phyloP scores from a whole-genome alignment of 2,113 vertebrate genomes.

The Rhinichthys klamathensis region DNA sequence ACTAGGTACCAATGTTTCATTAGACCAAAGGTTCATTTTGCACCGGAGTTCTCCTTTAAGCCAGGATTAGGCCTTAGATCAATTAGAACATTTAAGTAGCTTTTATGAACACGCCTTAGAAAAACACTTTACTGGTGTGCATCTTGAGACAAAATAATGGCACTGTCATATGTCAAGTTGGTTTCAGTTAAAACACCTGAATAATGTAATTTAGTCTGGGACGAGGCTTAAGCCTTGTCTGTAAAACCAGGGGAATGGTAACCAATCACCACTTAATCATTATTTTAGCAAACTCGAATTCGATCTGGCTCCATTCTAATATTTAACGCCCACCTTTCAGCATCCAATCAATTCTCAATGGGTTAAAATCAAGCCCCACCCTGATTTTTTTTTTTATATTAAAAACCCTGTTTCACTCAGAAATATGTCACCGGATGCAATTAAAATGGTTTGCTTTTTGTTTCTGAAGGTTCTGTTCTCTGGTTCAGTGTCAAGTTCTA shows the following conservation, averaged over 20 bases:
- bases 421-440: neutral
- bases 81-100: too few relatives aligned
- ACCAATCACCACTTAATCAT: neutral
- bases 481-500: slow-evolving; percentile 41
- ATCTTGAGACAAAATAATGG: too few relatives aligned
- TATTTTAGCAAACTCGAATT: neutral
- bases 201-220: too few relatives aligned
- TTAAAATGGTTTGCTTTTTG: neutral
- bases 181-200: too few relatives aligned
- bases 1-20: too few relatives aligned
- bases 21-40: too few relatives aligned
- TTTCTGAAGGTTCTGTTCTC: slow-evolving; percentile 29
- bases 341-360: neutral
- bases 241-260: neutral
- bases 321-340: neutral
- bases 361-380: neutral
- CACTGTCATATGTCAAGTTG: too few relatives aligned
- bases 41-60: too few relatives aligned
- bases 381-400: neutral
- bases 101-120: too few relatives aligned
- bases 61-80: too few relatives aligned
- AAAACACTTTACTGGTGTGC: too few relatives aligned
- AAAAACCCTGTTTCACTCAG: neutral
- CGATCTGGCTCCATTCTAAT: neutral
- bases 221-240: too few relatives aligned